Evolutionary conservation across 2,888 invertebrate species (phyloP).

Genomic region (Rambutsinella grinnellia): DNA sequence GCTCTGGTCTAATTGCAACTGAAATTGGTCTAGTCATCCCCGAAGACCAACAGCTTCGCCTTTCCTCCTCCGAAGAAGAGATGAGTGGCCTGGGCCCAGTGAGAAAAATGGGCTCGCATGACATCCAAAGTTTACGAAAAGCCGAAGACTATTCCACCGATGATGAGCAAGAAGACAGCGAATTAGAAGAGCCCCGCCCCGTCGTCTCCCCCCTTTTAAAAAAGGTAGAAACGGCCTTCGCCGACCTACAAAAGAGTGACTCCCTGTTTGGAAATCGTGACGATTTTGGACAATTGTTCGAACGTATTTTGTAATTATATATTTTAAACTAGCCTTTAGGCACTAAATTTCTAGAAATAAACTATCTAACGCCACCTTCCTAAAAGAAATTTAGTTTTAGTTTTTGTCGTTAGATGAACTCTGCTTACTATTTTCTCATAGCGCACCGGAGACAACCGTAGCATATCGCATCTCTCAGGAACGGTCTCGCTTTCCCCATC

Average conservation of each 20-base stretch:
- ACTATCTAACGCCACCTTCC: background rate
- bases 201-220: conserved; percentile 19
- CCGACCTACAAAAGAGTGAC: conserved; percentile 17
- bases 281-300: conserved; percentile 30
- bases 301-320: background rate
- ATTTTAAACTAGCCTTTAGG: conserved; percentile 3
- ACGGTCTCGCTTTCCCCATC: no score
- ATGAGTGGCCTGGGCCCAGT: background rate
- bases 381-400: background rate
- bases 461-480: no score
- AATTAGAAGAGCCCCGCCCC: background rate
- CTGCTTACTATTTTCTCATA: no score
- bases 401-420: no score
- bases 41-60: background rate
- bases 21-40: background rate
- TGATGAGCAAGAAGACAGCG: background rate
- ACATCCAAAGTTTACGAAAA: background rate
- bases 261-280: conserved; percentile 23
- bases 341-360: background rate
- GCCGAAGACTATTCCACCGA: background rate
- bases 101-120: conserved; percentile 15
- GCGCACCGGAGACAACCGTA: no score
- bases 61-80: background rate
- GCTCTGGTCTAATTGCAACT: background rate
- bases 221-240: conserved; percentile 17